Conservation (phyloP, 2,888 invertebrate species). For the Tipula lateralis region DNA sequence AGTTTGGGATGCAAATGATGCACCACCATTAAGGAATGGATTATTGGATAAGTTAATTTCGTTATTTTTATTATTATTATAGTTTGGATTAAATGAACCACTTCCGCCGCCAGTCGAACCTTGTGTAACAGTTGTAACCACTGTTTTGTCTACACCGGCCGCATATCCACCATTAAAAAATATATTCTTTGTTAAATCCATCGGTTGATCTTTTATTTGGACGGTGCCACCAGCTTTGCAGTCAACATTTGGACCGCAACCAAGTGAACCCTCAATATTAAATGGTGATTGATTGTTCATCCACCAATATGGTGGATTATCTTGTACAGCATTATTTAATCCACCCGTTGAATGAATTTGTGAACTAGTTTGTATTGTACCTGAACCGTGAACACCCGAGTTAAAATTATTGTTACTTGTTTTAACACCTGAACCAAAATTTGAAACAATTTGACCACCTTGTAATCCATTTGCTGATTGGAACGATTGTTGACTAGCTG, state of each 20-base stretch:
- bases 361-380: not conserved
- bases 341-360: not conserved
- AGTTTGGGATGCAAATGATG: not conserved
- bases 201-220: not conserved
- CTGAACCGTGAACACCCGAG: slow-evolving; percentile 19
- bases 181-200: slow-evolving; percentile 15
- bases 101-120: not conserved
- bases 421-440: slow-evolving; percentile 1
- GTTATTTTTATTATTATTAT: not conserved
- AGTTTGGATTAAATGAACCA: not conserved
- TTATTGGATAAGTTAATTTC: not conserved
- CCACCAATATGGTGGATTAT: slow-evolving; percentile 12
- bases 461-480: slow-evolving; percentile 19
- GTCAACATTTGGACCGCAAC: slow-evolving; percentile 13
- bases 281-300: not conserved
- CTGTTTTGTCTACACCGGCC: not conserved
- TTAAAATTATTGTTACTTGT: slow-evolving; percentile 11
- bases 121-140: not conserved
- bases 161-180: not conserved
- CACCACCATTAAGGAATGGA: slow-evolving; percentile 15
- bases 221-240: not conserved
- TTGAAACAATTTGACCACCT: slow-evolving; percentile 25
- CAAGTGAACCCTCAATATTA: not conserved
- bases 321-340: not conserved
- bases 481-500: slow-evolving; percentile 11